Evolutionary conservation across 1,140 invertebrate genomes (phyloP), one percentile per base, ranked within the genome.

Genomic region (Drosophila elegans): DNA sequence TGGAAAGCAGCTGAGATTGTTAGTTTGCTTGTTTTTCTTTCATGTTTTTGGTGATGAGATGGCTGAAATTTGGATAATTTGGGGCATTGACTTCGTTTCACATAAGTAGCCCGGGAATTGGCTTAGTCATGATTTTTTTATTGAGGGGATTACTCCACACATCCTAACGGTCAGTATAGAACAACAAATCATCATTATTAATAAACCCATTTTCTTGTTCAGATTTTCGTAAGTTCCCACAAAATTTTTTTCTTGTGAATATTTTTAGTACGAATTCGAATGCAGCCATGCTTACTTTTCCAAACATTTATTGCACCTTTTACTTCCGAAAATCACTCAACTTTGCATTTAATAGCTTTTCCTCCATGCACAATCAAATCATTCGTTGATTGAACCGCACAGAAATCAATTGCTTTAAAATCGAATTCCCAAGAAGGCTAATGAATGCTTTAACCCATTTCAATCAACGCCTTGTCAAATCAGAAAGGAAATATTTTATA

Each of bases 401-500:
- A 16, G 42, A 79, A 73, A 56, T 67, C 53, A 83, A 83, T 85
- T 71, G 53, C 54, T 25, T 62, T 39, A 52, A 66, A 56, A 75
- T 57, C 41, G 21, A 71, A 80, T 66, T 69, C 25, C 34, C 44
- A 61, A 67, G 55, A 48, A 56, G 45, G 32, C 72, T 68, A 79
- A 86, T 76, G 75, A 83, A 82, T 82, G 38, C 42, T 62, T 72
- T 77, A 83, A 80, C 83, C 83, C 83, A 71, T 83, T 88, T 88
- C 83, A 77, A 83, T 88, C 83, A 83, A 48, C 83, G 46, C 32
- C 48, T 46, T 75, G 83, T 88, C 83, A 84, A 80, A 83, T 80
- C 79, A 77, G 61, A 83, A 57, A 79, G 79, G 84, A 88, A 83
- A 88, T 88, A 89, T 89, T 88, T 89, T 89, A 79, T 88, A 89